Percentiles rank a stretch among this genome's conserved stretches.
Evolutionary conservation across 2,888 invertebrate genomes (phyloP).

Genomic region (Tipula vernalis): DNA sequence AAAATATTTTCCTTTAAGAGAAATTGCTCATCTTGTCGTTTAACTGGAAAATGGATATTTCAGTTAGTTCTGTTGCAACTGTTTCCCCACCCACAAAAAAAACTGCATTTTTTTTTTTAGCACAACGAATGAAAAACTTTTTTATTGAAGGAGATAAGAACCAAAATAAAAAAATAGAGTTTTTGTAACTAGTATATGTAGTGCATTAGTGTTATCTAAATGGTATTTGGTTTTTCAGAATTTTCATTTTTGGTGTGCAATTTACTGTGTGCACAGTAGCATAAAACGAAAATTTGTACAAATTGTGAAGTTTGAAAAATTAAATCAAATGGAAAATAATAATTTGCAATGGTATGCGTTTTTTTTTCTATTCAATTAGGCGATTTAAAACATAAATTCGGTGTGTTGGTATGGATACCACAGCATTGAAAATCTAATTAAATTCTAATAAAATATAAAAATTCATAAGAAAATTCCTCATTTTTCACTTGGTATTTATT

Average conservation of each 20-base stretch:
- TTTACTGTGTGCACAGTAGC: not conserved
- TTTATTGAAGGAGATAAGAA: not conserved
- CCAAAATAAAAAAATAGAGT: too few species aligned
- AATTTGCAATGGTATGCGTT: too few species aligned
- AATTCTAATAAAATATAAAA: not conserved
- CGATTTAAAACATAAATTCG: too few species aligned
- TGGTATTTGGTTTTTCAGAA: not conserved
- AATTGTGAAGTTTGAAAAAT: not conserved
- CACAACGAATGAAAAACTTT: not conserved
- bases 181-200: not conserved
- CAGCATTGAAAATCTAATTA: not conserved
- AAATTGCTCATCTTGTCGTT: not conserved
- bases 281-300: not conserved
- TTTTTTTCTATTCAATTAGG: too few species aligned
- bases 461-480: not conserved
- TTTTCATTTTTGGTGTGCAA: too few species aligned
- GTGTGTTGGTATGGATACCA: too few species aligned
- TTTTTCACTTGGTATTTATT: not conserved
- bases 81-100: not conserved
- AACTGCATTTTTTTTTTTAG: not conserved
- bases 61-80: not conserved
- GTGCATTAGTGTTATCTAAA: not conserved
- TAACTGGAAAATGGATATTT: not conserved
- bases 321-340: not conserved
- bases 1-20: not conserved